Evolutionary conservation across 2,113 vertebrate species (phyloP).

Genomic region (Mesembrinibis cayennensis): DNA sequence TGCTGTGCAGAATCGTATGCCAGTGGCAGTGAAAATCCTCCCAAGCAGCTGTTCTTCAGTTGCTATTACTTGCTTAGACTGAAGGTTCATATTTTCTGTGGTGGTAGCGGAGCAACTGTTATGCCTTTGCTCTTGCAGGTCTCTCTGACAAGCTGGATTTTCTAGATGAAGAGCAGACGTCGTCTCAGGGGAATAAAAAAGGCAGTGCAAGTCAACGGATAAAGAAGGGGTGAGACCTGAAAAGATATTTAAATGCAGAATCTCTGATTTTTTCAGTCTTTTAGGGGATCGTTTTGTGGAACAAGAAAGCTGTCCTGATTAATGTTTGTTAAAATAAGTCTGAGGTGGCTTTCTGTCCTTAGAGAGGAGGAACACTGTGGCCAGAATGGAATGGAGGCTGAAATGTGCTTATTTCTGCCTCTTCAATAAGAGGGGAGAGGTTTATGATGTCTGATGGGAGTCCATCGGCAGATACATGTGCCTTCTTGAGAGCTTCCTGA

Average conservation of each 20-base stretch:
- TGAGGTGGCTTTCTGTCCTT: neutral
- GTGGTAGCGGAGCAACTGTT: neutral
- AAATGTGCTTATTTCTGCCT: neutral
- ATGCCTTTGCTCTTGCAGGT: slow-evolving; percentile 71
- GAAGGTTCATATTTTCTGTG: neutral
- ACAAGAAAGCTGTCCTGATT: neutral
- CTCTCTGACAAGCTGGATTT: slow-evolving; percentile 97
- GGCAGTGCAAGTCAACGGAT: slow-evolving; percentile 42
- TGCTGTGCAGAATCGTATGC: neutral
- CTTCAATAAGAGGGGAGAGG: neutral
- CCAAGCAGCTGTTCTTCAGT: neutral
- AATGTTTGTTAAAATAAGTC: neutral
- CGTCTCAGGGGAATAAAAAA: slow-evolving; percentile 52
- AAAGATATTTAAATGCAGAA: neutral
- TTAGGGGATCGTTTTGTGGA: neutral
- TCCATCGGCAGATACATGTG: neutral
- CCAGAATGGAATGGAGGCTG: neutral
- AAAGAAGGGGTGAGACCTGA: slow-evolving; percentile 70
- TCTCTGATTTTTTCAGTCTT: neutral
- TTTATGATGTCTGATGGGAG: neutral
- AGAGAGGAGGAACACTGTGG: neutral
- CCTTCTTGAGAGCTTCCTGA: neutral
- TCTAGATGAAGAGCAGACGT: slow-evolving; percentile 85
- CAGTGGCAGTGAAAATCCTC: neutral
- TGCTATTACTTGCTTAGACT: neutral